Conservation (phyloP, 2,113 vertebrate genomes). For the Calonectris borealis region DNA sequence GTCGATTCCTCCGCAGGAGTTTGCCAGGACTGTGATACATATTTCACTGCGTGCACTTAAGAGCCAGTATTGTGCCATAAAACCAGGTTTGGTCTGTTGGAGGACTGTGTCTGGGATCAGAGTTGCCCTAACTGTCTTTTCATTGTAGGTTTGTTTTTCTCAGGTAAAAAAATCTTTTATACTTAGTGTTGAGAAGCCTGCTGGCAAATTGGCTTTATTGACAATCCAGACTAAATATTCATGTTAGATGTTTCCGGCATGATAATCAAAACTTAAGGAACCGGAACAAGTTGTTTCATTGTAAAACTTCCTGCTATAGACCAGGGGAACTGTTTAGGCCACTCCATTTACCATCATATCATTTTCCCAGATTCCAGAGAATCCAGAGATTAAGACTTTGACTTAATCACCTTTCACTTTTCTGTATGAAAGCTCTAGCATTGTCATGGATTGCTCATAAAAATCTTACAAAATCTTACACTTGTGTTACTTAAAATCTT, state of each 20-base stretch:
- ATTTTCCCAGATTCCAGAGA: not conserved
- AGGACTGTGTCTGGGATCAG: not conserved
- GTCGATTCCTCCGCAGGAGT: not conserved
- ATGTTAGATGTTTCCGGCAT: not conserved
- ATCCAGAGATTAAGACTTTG: not conserved
- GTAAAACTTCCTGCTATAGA: not conserved
- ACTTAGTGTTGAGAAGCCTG: not conserved
- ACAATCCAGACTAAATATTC: not conserved
- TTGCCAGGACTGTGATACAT: not conserved
- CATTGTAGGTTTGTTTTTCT: not conserved
- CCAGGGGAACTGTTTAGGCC: not conserved
- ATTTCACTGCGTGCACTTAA: not conserved
- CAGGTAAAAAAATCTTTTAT: not conserved
- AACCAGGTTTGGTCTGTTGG: not conserved
- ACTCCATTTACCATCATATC: not conserved
- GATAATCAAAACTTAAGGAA: not conserved
- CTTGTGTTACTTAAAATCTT: not conserved
- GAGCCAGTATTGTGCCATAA: not conserved
- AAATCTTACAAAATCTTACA: not conserved
- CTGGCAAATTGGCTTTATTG: not conserved
- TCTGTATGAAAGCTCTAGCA: not conserved
- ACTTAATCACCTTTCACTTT: not conserved
- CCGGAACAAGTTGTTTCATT: not conserved
- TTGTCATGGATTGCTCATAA: not conserved
- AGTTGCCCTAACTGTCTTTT: not conserved